Conservation (phyloP, 1,140 invertebrate species). For the Sipha flava region DNA sequence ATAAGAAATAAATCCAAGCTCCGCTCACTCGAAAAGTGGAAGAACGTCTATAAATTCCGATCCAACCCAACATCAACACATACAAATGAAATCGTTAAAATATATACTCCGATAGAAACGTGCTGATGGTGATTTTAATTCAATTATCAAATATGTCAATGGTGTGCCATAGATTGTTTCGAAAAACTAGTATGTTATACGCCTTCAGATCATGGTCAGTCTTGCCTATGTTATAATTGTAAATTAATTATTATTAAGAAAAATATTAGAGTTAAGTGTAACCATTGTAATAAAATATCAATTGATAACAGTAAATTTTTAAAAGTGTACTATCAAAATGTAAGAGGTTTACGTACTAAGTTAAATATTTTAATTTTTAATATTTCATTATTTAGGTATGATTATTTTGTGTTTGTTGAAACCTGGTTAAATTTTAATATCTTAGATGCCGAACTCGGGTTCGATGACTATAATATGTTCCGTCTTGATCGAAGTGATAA, state of each 20-base stretch:
- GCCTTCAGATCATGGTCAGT: background rate
- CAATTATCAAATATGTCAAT: background rate
- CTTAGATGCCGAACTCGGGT: background rate
- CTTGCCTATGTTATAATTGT: background rate
- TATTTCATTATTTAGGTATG: background rate
- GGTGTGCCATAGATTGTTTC: background rate
- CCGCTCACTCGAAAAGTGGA: background rate
- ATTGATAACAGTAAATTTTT: background rate
- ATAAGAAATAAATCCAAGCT: too few species aligned
- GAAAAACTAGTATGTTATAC: background rate
- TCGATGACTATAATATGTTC: background rate
- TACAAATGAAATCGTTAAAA: background rate
- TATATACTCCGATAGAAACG: background rate
- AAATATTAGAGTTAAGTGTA: background rate
- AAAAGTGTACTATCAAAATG: background rate
- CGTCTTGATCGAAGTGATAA: background rate
- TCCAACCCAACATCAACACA: background rate
- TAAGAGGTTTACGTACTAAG: background rate
- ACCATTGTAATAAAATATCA: background rate
- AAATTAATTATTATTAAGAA: background rate
- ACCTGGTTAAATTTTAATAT: background rate
- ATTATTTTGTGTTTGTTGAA: background rate
- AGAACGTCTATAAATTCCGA: background rate
- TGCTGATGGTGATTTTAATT: background rate
- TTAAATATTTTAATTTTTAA: background rate